Evolutionary conservation across 2,797 vertebrate genomes (phyloP), one percentile per base, ranked within the genome.

Genomic region (Microctenopoma steveboyesi): DNA sequence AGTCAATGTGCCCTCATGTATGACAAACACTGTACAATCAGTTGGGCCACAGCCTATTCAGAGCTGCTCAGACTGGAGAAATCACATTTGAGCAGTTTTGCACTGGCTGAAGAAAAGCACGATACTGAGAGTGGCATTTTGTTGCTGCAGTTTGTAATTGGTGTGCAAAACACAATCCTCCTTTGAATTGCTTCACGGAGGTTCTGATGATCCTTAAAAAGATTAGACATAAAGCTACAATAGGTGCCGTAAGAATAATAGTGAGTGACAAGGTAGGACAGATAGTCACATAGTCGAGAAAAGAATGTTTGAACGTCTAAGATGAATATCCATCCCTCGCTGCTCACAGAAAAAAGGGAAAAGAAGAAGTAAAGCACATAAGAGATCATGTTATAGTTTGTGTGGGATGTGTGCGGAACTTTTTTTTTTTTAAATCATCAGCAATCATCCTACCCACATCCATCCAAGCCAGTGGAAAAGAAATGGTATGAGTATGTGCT

Each of bases 1-100:
- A 64, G 14, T 93, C 89, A 94, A 91, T 94, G 87, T 73, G 72
- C 93, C 91, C 89, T 69, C 86, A 92, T 92, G 84, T 81, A 77
- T 82, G 79, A 86, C 76, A 84, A 83, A 81, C 50, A 63, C 70
- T 62, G 68, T 69, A 85, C 84, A 88, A 93, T 93, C 89, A 80
- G 76, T 76, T 79, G 78, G 64, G 81, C 76, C 58, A 68, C 66
- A 71, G 86, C 84, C 79, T 60, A 70, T 86, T 88, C 81, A 91
- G 84, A 51, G 86, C 66, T 42, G 57, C 47, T 2, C 50, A 90
- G 89, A 86, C 83, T 83, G 66, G 78, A 79, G 74, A 86, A 85
- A 85, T 81, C 83, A 81, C 79, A 78, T 79, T 84, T 85, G 67
- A 64, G 74, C 68, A 88, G 72, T 81, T 86, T 86, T 85, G 60